A percentile compares a stretch with the other conserved stretches of the same genome.
phyloP scores from a whole-genome alignment of 2,797 vertebrate genomes.

The Hippopotamyrus pictus region DNA sequence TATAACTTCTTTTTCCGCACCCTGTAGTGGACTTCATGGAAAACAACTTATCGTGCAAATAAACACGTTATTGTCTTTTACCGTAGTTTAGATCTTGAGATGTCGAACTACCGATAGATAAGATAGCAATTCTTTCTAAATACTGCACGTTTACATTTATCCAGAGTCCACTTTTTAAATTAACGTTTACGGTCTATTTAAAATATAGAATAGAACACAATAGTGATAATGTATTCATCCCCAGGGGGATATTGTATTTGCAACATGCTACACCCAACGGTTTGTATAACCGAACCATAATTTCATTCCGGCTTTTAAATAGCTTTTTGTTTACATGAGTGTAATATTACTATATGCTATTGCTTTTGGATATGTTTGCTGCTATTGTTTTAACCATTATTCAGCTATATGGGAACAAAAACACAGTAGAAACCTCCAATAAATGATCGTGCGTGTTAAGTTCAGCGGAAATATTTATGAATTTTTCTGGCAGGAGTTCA shows the following conservation, averaged over 20 bases:
- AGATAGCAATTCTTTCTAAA: neutral
- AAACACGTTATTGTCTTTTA: neutral
- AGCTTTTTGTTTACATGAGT: neutral
- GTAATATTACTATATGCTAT: neutral
- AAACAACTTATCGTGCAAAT: neutral
- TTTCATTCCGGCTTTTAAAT: neutral
- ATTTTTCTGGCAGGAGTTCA: neutral
- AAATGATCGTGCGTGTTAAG: constrained; percentile 6
- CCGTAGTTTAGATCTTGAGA: neutral
- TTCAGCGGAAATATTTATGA: constrained; percentile 13
- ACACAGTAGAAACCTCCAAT: neutral
- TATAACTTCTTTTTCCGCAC: neutral
- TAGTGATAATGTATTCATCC: neutral
- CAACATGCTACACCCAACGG: neutral
- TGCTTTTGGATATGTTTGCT: neutral
- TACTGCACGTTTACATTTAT: neutral
- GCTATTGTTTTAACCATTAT: neutral
- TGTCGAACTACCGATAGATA: neutral
- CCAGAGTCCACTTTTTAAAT: neutral
- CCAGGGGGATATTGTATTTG: neutral
- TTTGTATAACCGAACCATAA: constrained; percentile 6
- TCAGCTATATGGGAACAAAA: neutral
- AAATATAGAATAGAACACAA: neutral
- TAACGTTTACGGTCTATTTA: neutral
- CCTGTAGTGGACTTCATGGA: neutral